Evolutionary conservation across 1,140 invertebrate species (phyloP).

Genomic region (Acromyrmex heyeri): DNA sequence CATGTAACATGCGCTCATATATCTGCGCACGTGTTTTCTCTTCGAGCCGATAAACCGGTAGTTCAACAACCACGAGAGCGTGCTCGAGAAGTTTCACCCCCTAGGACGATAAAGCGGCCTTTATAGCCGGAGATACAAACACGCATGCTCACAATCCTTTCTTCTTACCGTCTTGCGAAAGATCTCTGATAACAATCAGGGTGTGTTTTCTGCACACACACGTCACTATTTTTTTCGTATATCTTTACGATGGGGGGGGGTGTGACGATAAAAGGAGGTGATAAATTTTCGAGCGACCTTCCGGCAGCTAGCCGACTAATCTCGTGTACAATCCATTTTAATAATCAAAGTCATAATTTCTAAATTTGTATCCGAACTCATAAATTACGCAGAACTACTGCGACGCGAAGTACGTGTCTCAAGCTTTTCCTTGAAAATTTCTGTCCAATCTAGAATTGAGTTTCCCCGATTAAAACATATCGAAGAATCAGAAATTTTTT

Average conservation of each 20-base stretch:
- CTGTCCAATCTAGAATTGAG: background rate
- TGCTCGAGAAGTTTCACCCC: slow-evolving; percentile 67
- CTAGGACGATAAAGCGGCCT: slow-evolving; percentile 70
- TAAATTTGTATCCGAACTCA: slow-evolving; percentile 20
- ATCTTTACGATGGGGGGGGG: background rate
- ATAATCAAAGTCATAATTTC: slow-evolving; percentile 34
- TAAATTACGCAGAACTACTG: slow-evolving; percentile 1
- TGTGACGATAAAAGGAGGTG: slow-evolving; percentile 46
- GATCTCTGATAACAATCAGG: slow-evolving; percentile 62
- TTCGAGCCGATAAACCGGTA: slow-evolving; percentile 69
- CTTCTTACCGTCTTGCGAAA: background rate
- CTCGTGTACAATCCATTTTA: slow-evolving; percentile 50
- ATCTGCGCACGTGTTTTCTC: slow-evolving; percentile 45
- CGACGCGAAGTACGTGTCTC: background rate
- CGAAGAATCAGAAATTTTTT: background rate
- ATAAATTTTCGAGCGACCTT: slow-evolving; percentile 46
- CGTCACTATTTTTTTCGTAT: background rate
- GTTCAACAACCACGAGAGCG: slow-evolving; percentile 73
- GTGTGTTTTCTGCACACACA: slow-evolving; percentile 5
- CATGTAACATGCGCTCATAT: slow-evolving; percentile 26
- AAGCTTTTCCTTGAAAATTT: background rate
- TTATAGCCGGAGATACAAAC: slow-evolving; percentile 65
- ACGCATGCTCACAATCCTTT: slow-evolving; percentile 41
- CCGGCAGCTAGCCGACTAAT: slow-evolving; percentile 31
- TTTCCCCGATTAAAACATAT: background rate